phyloP scores from a whole-genome alignment of 2,797 vertebrate genomes.

The Moxostoma hubbsi region DNA sequence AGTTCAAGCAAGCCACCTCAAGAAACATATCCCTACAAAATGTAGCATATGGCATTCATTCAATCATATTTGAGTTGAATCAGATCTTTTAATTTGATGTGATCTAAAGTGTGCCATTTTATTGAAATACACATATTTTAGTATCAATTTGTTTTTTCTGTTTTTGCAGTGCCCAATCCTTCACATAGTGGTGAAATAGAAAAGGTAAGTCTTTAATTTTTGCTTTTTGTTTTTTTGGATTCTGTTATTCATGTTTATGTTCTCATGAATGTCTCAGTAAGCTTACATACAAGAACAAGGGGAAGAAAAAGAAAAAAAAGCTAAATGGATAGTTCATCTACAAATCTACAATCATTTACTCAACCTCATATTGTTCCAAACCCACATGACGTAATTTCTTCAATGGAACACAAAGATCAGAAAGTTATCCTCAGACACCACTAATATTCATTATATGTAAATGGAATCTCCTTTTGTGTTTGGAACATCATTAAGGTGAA shows the following conservation, averaged over 20 bases:
- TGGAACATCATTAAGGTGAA: no score
- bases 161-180: conserved; percentile 75
- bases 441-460: no score
- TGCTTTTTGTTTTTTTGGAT: conserved; percentile 21
- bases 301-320: neutral
- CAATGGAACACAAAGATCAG: no score
- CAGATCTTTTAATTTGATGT: conserved; percentile 4
- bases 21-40: neutral
- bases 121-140: conserved; percentile 39
- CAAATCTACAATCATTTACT: no score
- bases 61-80: neutral
- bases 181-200: conserved; percentile 78
- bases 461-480: no score
- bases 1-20: neutral
- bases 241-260: neutral
- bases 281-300: neutral
- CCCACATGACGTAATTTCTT: no score
- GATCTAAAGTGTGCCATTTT: conserved; percentile 32
- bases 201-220: conserved; percentile 74
- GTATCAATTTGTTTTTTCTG: conserved; percentile 54
- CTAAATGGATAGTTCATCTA: no score
- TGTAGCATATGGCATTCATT: neutral
- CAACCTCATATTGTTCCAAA: no score
- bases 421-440: no score
- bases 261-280: neutral